phyloP scores from a whole-genome alignment of 1,140 invertebrate genomes.

The Belonocnema kinseyi region DNA sequence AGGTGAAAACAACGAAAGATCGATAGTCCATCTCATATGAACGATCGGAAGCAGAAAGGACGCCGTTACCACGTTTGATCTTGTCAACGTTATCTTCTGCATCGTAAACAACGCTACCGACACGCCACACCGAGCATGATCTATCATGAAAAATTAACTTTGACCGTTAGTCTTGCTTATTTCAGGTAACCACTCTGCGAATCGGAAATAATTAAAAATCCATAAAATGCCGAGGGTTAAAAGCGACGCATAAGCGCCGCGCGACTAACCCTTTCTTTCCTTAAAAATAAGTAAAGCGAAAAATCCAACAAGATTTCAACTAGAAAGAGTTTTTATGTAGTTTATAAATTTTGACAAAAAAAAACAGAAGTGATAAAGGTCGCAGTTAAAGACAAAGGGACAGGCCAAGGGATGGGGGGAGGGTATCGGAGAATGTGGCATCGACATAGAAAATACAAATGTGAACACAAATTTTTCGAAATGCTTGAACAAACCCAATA shows the following conservation, averaged over 20 bases:
- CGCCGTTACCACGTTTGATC: conserved; percentile 74
- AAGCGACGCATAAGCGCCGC: conserved; percentile 57
- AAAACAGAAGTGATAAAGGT: background rate
- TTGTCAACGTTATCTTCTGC: conserved; percentile 69
- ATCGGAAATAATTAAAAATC: conserved; percentile 70
- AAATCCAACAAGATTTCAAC: background rate
- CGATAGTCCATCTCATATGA: conserved; percentile 40
- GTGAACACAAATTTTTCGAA: no score
- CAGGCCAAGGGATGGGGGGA: no score
- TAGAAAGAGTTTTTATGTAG: background rate
- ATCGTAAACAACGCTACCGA: conserved; percentile 59
- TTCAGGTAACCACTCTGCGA: conserved; percentile 48
- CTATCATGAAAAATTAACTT: conserved; percentile 77
- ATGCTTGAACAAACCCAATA: no score
- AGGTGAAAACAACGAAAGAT: conserved; percentile 33
- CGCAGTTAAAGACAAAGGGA: no score
- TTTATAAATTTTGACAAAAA: background rate
- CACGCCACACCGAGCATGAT: conserved; percentile 70
- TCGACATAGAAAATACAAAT: no score
- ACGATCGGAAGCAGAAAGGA: conserved; percentile 57
- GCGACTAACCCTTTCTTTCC: background rate
- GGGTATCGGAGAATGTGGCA: no score
- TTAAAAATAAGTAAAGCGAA: conserved; percentile 24
- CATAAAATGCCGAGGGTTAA: conserved; percentile 69
- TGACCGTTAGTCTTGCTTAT: conserved; percentile 64